Evolutionary conservation across 2,888 invertebrate species (phyloP).

Genomic region (Melolontha melolontha): DNA sequence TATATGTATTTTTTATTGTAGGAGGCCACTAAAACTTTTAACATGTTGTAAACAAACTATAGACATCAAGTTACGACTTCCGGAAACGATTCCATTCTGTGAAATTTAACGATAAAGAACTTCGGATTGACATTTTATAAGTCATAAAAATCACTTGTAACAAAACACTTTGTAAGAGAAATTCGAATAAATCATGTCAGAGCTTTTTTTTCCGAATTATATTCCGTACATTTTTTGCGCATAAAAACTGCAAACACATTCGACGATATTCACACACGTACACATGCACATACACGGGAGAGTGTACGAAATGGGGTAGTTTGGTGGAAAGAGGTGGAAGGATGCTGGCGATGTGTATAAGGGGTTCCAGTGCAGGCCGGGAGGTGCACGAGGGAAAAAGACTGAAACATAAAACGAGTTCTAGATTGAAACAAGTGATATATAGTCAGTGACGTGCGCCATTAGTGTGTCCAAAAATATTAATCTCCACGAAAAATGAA

Average conservation of each 20-base stretch:
- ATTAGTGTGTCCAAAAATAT: slow-evolving; percentile 69
- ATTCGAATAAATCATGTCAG: slow-evolving; percentile 61
- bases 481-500: slow-evolving; percentile 67
- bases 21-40: slow-evolving; percentile 38
- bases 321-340: slow-evolving; percentile 26
- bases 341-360: slow-evolving; percentile 44
- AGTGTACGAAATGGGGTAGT: slow-evolving; percentile 28
- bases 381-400: slow-evolving; percentile 48
- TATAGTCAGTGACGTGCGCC: slow-evolving; percentile 67
- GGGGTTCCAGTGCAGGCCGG: slow-evolving; percentile 47
- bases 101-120: slow-evolving; percentile 60
- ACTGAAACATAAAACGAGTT: slow-evolving; percentile 66
- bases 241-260: slow-evolving; percentile 52
- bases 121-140: slow-evolving; percentile 61
- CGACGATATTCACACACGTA: slow-evolving; percentile 42
- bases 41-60: slow-evolving; percentile 43
- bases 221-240: slow-evolving; percentile 57
- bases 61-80: slow-evolving; percentile 43
- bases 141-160: slow-evolving; percentile 64
- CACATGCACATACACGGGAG: slow-evolving; percentile 34
- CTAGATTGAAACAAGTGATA: slow-evolving; percentile 69
- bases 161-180: slow-evolving; percentile 62
- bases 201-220: slow-evolving; percentile 57
- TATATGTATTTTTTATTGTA: slow-evolving; percentile 19
- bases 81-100: slow-evolving; percentile 45